Base-by-base conservation (phyloP, 2,888 invertebrate species). In the Polyommatus icarus region DNA sequence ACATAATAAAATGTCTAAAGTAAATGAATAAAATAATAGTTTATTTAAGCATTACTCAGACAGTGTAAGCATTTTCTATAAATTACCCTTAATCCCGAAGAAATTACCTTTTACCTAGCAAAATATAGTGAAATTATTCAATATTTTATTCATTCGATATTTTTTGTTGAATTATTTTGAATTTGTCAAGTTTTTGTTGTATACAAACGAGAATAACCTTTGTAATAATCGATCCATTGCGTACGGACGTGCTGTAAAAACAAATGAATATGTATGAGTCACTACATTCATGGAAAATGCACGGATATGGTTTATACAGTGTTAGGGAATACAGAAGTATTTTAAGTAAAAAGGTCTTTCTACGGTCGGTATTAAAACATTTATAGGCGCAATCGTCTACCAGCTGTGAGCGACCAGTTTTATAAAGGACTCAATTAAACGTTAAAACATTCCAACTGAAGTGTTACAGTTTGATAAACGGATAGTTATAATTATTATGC, bases 261-360 rank as follows among this genome's bases (percentile, higher is more conserved):
- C 75, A 75, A 20, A 73, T 75, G 75, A 75, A 75, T 75, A 75
- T 75, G 50, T 75, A 75, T 29, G 15, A 50, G 54, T 50, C 15
- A 32, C 75, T 75, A 36, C 36, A 36, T 40, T 72, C 72, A 75
- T 29, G 50, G 54, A 75, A 75, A 75, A 20, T 40, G 73, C 46
- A 50, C 46, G 73, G 46, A 24, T 50, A 73, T 50, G 20, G 72
- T 40, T 73, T 15, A 50, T 46, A 73, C 40, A 72, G 72, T 12
- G 46, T 40, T 46, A 46, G 67, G 29, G 29, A 29, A 40, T 36
- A 72, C 73, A 20, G 50, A 75, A 29, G 12, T 50, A 73, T 46
- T 20, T 6, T 32, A 75, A 75, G 54, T 75, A 50, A 54, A 24
- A 24, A 54, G 40, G n/a, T 29, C 12, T 50, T 29, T 54, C 75